Evolutionary conservation across 2,113 vertebrate genomes (phyloP), one percentile per base, ranked within the genome.

Genomic region (Erythrocebus patas): DNA sequence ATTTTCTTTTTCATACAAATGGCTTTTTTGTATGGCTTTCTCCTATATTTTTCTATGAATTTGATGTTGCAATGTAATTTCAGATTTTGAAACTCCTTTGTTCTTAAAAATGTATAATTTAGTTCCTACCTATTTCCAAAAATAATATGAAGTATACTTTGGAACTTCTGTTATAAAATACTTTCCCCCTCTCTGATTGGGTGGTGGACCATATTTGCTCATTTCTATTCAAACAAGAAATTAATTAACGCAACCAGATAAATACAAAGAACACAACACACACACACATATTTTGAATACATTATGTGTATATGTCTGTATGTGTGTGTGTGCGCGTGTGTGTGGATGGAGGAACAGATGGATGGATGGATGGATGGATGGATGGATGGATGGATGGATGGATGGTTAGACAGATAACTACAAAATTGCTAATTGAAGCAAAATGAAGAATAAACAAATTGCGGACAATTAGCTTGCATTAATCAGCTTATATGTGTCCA

Each of bases 211-310:
- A 61, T 55, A 64, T 3, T 85, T 90, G 32, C 64, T 84, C 6
- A 70, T 93, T 78, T 88, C 59, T 97, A 61, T 85, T 97, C 35
- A 97, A 86, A 35, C 8, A 68, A 90, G 32, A 95, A 96, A 78
- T 45, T 93, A 75, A 85, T 45, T 30, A 81, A 79, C 3, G 89
- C 43, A 93, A 87, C 6, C 25, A 84, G 55, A 80, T 70, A 92
- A 73, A 55, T 75, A 27, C 3, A 84, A 83, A 92, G 10, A 64
- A 50, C 25, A 35, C 30, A 90, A 50, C 8, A 66, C 1, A 38
- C 8, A 66, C 1, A 22, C 2, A 43, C 1, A 5, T 64, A 52
- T 55, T 57, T 14, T 55, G 7, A 73, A 17, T 40, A 35, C 12
- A 22, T 45, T 45, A 64, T 64, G 12, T 23, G 61, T 55, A 4